Conservation (phyloP, 2,113 vertebrate genomes). For the Zapus hudsonius region DNA sequence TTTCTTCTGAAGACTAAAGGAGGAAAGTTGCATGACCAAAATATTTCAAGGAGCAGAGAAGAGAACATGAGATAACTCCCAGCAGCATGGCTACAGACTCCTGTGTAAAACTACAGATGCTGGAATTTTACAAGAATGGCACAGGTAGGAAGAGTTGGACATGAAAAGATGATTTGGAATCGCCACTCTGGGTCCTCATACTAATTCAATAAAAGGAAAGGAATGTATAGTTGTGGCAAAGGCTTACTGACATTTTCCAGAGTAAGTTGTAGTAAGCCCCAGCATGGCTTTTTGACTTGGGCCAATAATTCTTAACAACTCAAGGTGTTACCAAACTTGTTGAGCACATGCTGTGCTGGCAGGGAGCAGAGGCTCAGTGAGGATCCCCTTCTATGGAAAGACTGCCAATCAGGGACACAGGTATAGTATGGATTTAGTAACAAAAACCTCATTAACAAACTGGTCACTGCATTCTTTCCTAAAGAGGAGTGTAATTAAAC, state of each 20-base stretch:
- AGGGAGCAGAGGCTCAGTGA: not conserved
- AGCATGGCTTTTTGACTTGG: not conserved
- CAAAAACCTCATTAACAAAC: constrained; percentile 36
- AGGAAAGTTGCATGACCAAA: not conserved
- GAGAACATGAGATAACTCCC: not conserved
- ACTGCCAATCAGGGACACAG: not conserved
- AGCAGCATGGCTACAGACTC: not conserved
- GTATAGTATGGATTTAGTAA: not conserved
- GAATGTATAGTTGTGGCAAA: not conserved
- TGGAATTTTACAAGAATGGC: not conserved
- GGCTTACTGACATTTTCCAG: not conserved
- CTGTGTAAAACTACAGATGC: not conserved
- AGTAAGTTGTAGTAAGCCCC: not conserved
- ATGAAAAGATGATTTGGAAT: not conserved
- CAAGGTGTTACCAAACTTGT: constrained; percentile 23
- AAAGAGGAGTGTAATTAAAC: not conserved
- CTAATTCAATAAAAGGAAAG: not conserved
- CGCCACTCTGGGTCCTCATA: accelerated
- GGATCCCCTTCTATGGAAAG: constrained; percentile 54
- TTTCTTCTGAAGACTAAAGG: not conserved
- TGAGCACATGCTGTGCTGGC: constrained; percentile 11
- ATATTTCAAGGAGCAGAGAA: not conserved
- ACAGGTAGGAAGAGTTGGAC: accelerated
- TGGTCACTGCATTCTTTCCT: not conserved
- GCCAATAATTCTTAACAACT: constrained; percentile 65